phyloP scores from a whole-genome alignment of 2,113 vertebrate species.

The Neopipo cinnamomea region DNA sequence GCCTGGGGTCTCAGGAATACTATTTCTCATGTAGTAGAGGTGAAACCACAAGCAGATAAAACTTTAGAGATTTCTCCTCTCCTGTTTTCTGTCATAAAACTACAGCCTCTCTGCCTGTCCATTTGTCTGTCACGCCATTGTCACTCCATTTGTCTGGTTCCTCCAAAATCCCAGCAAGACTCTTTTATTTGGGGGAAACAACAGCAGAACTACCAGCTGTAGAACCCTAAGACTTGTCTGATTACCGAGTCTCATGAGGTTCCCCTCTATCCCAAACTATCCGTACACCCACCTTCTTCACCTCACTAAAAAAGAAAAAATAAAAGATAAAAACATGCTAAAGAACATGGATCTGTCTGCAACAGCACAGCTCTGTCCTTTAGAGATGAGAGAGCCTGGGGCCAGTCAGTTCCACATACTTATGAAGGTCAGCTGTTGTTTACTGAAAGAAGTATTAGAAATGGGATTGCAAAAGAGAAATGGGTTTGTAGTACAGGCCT shows the following conservation, averaged over 20 bases:
- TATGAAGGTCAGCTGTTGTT: conserved; percentile 12
- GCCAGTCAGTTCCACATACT: background rate
- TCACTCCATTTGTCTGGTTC: too few relatives aligned
- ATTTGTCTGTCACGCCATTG: background rate
- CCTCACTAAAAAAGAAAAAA: background rate
- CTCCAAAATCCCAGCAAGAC: background rate
- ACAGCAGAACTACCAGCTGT: background rate
- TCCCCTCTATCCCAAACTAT: background rate
- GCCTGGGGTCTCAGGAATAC: background rate
- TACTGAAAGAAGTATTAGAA: conserved; percentile 3
- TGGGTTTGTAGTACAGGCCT: background rate
- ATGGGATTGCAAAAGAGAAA: conserved; percentile 20
- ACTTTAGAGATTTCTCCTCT: background rate
- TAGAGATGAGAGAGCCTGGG: background rate
- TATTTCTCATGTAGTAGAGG: background rate
- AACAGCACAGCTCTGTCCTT: background rate
- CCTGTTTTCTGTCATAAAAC: background rate
- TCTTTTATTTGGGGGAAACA: background rate
- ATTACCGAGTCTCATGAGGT: background rate
- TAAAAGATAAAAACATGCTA: background rate
- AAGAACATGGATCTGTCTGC: background rate
- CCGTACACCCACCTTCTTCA: background rate
- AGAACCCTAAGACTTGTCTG: background rate
- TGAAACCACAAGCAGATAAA: background rate
- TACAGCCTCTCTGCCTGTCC: background rate